Evolutionary conservation across 2,888 invertebrate genomes (phyloP).

Genomic region (Parascotia fuliginaria): DNA sequence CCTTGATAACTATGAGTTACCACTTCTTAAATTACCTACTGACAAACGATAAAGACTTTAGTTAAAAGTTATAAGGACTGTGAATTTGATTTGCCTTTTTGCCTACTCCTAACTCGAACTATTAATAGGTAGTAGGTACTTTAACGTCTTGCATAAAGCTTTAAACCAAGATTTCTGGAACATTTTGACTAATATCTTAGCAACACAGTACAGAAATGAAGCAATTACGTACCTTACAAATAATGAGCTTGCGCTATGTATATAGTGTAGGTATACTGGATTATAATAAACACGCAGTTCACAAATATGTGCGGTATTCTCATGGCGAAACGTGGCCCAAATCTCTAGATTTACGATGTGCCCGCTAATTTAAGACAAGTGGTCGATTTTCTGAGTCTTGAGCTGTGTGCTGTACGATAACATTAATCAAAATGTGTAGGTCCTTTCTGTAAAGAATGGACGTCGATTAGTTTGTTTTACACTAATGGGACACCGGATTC

Average conservation of each 20-base stretch:
- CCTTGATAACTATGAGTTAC: no score
- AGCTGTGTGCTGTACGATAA: conserved; percentile 19
- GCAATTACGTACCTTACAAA: conserved; percentile 6
- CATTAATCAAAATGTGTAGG: conserved; percentile 31
- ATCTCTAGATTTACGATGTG: conserved; percentile 70
- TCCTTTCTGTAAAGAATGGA: conserved; percentile 24
- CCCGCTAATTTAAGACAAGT: conserved; percentile 74
- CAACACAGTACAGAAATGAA: conserved; percentile 1
- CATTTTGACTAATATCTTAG: background rate
- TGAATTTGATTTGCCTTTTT: no score
- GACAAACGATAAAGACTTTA: no score
- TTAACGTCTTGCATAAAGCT: no score
- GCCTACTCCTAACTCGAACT: no score
- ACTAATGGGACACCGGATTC: no score
- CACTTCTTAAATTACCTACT: no score
- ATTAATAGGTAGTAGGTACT: no score
- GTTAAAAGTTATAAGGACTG: no score
- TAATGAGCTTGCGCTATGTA: conserved; percentile 23
- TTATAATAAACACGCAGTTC: conserved; percentile 59
- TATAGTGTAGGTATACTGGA: conserved; percentile 6
- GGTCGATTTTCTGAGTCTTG: conserved; percentile 50
- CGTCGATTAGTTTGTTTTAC: no score
- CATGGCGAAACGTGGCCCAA: conserved; percentile 68
- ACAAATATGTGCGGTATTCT: conserved; percentile 63
- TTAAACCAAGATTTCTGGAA: background rate